phyloP scores from a whole-genome alignment of 2,797 vertebrate genomes.

The Siniperca scherzeri region DNA sequence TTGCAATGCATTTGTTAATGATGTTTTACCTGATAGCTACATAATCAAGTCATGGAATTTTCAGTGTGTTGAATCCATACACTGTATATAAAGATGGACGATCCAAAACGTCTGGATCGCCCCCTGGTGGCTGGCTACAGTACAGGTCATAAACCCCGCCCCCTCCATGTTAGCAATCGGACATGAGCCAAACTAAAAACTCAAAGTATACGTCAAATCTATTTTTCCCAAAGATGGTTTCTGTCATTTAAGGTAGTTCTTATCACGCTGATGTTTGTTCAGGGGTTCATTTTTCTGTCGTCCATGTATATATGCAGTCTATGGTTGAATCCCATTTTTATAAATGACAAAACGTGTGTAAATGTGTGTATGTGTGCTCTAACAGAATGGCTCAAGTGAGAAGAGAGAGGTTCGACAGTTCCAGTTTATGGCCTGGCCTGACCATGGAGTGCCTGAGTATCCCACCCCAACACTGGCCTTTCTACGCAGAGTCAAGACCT shows the following conservation, averaged over 20 bases:
- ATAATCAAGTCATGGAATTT: conserved; percentile 1
- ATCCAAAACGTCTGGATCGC: too few relatives aligned
- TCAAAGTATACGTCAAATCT: too few relatives aligned
- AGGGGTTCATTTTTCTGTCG: too few relatives aligned
- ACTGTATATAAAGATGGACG: too few relatives aligned
- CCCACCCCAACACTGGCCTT: conserved; percentile 95
- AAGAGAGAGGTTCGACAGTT: conserved; percentile 96
- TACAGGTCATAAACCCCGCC: too few relatives aligned
- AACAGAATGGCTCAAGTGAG: conserved; percentile 94
- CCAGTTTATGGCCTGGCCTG: conserved; percentile 98
- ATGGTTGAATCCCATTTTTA: neutral
- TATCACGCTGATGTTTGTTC: too few relatives aligned
- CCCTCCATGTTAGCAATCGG: too few relatives aligned
- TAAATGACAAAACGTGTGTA: neutral
- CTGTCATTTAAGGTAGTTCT: too few relatives aligned
- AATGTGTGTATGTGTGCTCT: neutral
- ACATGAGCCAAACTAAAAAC: too few relatives aligned
- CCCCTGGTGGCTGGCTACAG: too few relatives aligned
- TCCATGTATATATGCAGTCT: too few relatives aligned
- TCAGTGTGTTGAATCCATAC: neutral
- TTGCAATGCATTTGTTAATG: neutral
- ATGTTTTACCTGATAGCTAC: neutral
- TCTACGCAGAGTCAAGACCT: conserved; percentile 93
- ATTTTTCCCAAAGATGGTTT: too few relatives aligned
- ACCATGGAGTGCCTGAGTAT: conserved; percentile 96